Base-by-base conservation (phyloP, 2,797 vertebrate genomes). In the Champsocephalus esox region DNA sequence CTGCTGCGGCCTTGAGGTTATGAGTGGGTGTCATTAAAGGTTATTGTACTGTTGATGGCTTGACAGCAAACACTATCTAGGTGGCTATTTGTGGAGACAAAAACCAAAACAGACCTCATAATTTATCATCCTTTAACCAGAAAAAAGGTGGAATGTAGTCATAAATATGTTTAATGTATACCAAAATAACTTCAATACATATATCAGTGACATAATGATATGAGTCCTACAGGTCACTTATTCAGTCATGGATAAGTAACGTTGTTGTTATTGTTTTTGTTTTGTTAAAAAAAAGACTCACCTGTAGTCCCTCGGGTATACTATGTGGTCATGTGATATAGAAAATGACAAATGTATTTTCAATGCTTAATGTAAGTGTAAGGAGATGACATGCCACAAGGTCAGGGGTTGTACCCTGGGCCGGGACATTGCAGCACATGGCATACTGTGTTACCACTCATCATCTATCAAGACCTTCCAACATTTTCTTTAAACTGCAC, bases 21-120 rank as follows among this genome's bases (percentile, higher is more conserved):
- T 70, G 73, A 82, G 69, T 58, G 1, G n/a, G 70, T 86, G 75
- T 90, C 67, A 77, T 86, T 85, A 75, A 55, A 67, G 46, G 46
- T 57, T 57, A 63, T 32, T 55, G 19, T 55, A 63, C 54, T 49
- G 52, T 49, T 58, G 11, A 21, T 58, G 12, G 67, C 71, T 64
- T 66, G 14, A 75, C 56, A 76, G 64, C 55, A 65, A 45, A 52
- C 32, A 17, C 65, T 62, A 61, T 79, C 6, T 80, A 61, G 55
- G 19, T 50, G 57, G 32, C 70, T 61, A 60, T 59, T 21, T 68
- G 21, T 45, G 56, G 17, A 3, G 41, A 19, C n/a, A 70, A 21
- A 38, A 65, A 66, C 14, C 57, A 78, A 61, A 68, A 55, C 51
- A 58, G 8, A 59, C 32, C 45, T 48, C 3, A 0, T 62, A 46